These are phyloP conservation scores for Megaceryle alcyon DNA, from an alignment of 2,797 vertebrate species.

Conservation along the genomic window DNA sequence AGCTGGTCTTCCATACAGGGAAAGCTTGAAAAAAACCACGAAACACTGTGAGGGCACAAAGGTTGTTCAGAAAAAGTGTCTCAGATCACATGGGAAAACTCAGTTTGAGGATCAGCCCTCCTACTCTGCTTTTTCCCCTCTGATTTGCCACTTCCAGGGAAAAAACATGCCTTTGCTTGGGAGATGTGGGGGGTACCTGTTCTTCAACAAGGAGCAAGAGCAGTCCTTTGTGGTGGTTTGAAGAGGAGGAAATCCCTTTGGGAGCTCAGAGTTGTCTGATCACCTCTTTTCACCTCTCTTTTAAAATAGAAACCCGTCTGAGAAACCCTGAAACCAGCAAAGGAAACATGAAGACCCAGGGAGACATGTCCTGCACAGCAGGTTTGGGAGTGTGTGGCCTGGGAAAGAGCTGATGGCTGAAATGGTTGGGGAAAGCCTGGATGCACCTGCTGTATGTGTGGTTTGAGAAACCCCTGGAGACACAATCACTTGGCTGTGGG, in stretches of 20 bases:
- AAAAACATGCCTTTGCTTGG: not conserved
- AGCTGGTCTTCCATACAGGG: not conserved
- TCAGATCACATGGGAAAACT: not conserved
- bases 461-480: not conserved
- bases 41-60: rapidly evolving
- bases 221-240: not conserved
- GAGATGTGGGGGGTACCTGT: not conserved
- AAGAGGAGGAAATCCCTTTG: not conserved
- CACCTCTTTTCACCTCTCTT: not conserved
- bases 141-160: not conserved
- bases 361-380: not conserved
- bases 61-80: not conserved
- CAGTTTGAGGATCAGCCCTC: not conserved
- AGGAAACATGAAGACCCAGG: not conserved
- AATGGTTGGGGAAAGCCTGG: not conserved
- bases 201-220: not conserved
- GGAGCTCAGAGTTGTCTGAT: not conserved
- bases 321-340: not conserved
- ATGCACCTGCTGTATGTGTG: not conserved
- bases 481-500: not conserved
- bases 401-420: not conserved
- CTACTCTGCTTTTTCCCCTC: not conserved
- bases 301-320: not conserved
- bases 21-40: not conserved
- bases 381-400: not conserved